Conservation (phyloP, 2,797 vertebrate species). For the Sebastiscus albofasciatus region DNA sequence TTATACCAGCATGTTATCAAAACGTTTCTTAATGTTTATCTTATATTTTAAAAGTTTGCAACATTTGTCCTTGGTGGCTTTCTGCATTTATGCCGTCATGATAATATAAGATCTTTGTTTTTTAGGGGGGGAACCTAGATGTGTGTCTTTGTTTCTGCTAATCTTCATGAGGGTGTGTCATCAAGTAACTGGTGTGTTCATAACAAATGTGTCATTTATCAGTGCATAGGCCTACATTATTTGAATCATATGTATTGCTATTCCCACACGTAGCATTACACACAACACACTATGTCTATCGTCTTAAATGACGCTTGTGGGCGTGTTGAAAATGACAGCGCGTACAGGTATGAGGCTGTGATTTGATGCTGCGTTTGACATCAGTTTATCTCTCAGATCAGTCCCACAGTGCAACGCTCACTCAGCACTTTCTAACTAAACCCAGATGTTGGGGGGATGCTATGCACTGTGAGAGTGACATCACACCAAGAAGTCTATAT, state of each 20-base stretch:
- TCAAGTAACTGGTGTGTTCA: background rate
- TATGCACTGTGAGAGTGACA: background rate
- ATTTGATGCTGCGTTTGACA: background rate
- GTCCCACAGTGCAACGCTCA: background rate
- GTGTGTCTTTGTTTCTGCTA: background rate
- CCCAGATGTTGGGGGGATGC: slow-evolving; percentile 34
- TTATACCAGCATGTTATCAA: background rate
- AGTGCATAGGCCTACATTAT: background rate
- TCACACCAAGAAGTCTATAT: slow-evolving; percentile 1
- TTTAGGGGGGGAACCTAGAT: background rate
- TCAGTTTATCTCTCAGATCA: slow-evolving; percentile 5
- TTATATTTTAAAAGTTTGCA: background rate
- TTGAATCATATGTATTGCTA: background rate
- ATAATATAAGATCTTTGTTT: background rate
- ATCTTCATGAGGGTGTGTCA: background rate
- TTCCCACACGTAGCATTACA: background rate
- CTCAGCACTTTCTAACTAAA: slow-evolving; percentile 26
- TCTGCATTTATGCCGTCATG: background rate
- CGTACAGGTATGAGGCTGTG: background rate
- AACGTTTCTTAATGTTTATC: background rate
- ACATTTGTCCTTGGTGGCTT: background rate
- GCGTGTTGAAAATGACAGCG: background rate
- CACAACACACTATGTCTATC: background rate
- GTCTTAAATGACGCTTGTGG: background rate
- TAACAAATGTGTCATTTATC: background rate